Base-by-base conservation (phyloP, 2,113 vertebrate species). In the Lampris incognitus region DNA sequence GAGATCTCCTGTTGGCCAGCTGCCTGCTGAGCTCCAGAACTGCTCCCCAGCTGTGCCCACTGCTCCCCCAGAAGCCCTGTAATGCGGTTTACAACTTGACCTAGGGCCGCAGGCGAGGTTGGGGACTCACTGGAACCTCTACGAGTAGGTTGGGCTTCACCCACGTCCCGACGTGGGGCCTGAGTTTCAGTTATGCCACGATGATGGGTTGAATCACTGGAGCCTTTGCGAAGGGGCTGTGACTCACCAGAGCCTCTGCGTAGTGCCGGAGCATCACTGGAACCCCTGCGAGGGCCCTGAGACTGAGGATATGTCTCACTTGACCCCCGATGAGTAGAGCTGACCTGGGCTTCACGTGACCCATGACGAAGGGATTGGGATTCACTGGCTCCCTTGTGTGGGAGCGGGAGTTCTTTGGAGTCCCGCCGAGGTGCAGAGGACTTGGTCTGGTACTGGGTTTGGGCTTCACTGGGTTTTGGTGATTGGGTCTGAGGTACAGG, bases 31-130 rank as follows among this genome's bases (percentile, higher is more conserved):
- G 95, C 93, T 38, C 96, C 92, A n/a, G 92, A 69, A 72, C 91
- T 92, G 0, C 96, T 96, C 76, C 98, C 97, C 81, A 99, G 89
- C 79, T 95, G 97, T 71, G 93, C 95, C 97, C 97, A 99, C 91
- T 99, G 98, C 83, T 99, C 98, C 60, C 97, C 96, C 63, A 99
- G 91, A 3, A 99, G 96, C 54, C 97, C 97, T 72, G 98, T 97
- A 91, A 99, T 95, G 79, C 96, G 96, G 83, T 96, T 98, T 1
- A 99, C 96, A 0, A 98, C 97, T 57, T 99, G 97, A 13, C 97
- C 94, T 0, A 98, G 91, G 38, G 96, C 96, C 24, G 95, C 96
- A 3, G 97, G 93, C 0, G 94, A 92, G 24, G 92, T 90, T 9
- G 93, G 85, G 5, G 91, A 87, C 60, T 93, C 94, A 3, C 90